Evolutionary conservation across 1,140 invertebrate genomes (phyloP).

Genomic region (Artemia franciscana): DNA sequence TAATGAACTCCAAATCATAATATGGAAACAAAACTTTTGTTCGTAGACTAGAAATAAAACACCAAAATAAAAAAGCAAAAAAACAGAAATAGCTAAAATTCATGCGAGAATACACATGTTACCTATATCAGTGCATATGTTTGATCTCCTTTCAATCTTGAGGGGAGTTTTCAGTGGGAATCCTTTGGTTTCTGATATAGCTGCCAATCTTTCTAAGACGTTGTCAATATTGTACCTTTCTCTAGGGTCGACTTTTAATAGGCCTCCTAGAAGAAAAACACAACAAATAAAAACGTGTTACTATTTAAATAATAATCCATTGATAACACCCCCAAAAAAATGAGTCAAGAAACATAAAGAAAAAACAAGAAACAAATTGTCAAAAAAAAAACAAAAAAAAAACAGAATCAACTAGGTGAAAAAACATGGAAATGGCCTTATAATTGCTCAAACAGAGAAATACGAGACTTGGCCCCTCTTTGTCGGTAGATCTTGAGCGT

Average conservation of each 20-base stretch:
- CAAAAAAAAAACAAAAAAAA: no score
- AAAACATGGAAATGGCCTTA: no score
- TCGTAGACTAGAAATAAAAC: no score
- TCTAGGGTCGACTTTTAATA: conserved; percentile 54
- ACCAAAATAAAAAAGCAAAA: no score
- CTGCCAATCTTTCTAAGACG: conserved; percentile 56
- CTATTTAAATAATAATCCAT: background rate
- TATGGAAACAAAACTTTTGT: no score
- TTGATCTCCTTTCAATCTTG: conserved; percentile 27
- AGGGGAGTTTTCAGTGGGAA: conserved; percentile 50
- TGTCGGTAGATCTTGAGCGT: no score
- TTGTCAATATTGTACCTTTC: conserved; percentile 46
- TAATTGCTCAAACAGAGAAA: no score
- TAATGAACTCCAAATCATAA: no score
- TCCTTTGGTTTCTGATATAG: conserved; percentile 57
- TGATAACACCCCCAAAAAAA: background rate
- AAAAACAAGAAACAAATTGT: background rate
- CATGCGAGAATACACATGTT: background rate
- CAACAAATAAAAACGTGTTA: conserved; percentile 10
- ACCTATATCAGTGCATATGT: conserved; percentile 1
- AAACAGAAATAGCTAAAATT: no score
- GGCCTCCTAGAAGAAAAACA: conserved; percentile 45
- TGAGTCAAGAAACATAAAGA: background rate
- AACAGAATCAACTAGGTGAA: no score
- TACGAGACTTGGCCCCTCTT: no score